Evolutionary conservation across 2,797 vertebrate species (phyloP).

Genomic region (Chaetodon trifasciatus): DNA sequence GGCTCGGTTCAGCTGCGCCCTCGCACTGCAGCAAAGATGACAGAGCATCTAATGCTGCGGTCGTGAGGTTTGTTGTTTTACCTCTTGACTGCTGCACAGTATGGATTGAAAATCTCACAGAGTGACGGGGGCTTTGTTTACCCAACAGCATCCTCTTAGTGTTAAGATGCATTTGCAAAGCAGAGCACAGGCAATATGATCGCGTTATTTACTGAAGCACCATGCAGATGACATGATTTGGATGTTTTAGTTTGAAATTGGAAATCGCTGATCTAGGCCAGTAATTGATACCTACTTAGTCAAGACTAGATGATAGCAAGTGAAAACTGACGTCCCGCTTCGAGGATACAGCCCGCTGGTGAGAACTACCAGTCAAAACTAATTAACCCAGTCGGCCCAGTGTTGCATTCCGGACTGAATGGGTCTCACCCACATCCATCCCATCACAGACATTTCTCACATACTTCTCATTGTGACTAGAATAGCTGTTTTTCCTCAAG

Average conservation of each 20-base stretch:
- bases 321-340: background rate
- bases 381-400: slow-evolving; percentile 56
- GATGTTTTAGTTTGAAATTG: background rate
- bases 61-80: background rate
- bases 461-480: slow-evolving; percentile 75
- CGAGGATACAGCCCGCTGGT: slow-evolving; percentile 8
- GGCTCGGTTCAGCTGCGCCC: background rate
- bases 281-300: background rate
- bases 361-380: slow-evolving; percentile 47
- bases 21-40: background rate
- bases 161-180: background rate
- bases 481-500: slow-evolving; percentile 65
- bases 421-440: slow-evolving; percentile 59
- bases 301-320: background rate
- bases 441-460: slow-evolving; percentile 71
- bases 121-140: background rate
- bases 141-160: background rate
- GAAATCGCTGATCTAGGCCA: background rate
- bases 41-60: background rate
- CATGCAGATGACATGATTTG: background rate
- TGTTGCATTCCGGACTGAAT: slow-evolving; percentile 54
- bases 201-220: background rate
- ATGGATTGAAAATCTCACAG: background rate
- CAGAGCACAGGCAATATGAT: background rate
- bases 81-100: background rate